phyloP scores from a whole-genome alignment of 1,140 invertebrate genomes.

The Procambarus clarkii region DNA sequence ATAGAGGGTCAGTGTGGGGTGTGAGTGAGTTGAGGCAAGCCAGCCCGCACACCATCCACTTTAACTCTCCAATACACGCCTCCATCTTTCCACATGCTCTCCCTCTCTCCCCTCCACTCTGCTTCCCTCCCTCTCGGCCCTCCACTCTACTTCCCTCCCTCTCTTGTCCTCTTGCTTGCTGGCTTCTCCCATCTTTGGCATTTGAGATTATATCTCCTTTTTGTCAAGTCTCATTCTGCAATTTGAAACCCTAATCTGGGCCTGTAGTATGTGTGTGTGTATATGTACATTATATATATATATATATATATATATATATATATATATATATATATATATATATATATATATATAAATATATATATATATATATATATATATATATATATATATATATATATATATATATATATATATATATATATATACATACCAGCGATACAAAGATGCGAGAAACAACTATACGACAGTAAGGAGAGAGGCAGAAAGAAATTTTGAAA shows the following conservation, averaged over 20 bases:
- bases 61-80: slow-evolving; percentile 1
- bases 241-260: no score
- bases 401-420: no score
- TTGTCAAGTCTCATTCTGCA: no score
- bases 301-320: neutral
- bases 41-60: slow-evolving; percentile 4
- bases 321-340: no score
- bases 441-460: no score
- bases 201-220: neutral
- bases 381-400: neutral
- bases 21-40: neutral
- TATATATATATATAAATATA: neutral
- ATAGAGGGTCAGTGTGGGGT: neutral
- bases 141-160: no score
- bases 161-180: neutral
- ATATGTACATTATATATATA: neutral
- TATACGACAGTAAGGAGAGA: no score
- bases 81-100: no score
- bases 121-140: neutral
- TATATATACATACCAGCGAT: no score
- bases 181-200: no score
- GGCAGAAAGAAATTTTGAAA: no score
- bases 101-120: neutral
- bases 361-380: neutral
- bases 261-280: neutral